Conservation (phyloP, 2,797 vertebrate genomes). For the Gallinago stenura region DNA sequence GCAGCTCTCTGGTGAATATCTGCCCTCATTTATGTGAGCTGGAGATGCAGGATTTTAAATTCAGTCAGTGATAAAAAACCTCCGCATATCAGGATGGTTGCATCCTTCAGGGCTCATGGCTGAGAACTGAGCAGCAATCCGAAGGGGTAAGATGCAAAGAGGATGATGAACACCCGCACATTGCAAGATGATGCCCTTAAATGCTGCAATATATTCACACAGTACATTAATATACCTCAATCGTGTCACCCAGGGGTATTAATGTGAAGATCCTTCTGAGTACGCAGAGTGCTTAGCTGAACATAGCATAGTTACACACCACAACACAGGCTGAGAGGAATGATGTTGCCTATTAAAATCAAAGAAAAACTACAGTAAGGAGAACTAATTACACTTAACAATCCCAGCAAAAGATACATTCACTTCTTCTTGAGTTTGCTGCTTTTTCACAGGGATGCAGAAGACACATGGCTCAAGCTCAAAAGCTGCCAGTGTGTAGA, state of each 20-base stretch:
- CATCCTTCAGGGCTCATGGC: neutral
- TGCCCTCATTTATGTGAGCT: neutral
- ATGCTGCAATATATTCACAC: neutral
- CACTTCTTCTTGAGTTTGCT: neutral
- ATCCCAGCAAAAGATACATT: neutral
- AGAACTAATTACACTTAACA: neutral
- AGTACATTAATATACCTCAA: neutral
- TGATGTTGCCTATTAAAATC: accelerated
- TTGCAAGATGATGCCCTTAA: neutral
- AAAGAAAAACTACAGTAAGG: neutral
- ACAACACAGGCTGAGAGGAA: neutral
- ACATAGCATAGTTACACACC: neutral
- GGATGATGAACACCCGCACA: neutral
- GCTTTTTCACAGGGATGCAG: neutral
- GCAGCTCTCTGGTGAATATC: neutral
- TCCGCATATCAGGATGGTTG: neutral
- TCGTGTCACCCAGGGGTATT: neutral
- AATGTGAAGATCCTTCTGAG: neutral
- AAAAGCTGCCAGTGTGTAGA: neutral
- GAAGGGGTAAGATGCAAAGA: neutral
- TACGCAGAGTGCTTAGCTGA: neutral
- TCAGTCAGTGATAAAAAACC: neutral
- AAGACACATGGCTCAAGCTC: neutral
- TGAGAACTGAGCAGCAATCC: neutral
- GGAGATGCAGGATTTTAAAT: neutral